phyloP scores from a whole-genome alignment of 2,113 vertebrate species.

The Ellobius talpinus region DNA sequence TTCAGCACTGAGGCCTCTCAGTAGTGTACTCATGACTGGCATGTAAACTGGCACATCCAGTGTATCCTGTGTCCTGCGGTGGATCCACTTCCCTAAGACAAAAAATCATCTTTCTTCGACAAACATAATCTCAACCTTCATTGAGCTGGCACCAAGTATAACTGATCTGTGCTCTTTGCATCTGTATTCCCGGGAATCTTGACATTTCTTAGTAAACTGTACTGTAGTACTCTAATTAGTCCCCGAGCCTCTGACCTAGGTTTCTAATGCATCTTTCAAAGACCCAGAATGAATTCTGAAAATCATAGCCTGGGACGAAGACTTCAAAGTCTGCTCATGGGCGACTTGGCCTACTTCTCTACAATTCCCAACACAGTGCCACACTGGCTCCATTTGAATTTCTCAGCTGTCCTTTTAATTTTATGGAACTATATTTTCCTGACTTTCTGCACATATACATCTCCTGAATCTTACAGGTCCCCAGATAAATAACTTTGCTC shows the following conservation, averaged over 20 bases:
- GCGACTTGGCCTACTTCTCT: not conserved
- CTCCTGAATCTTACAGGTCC: not conserved
- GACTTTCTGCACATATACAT: not conserved
- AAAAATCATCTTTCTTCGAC: not conserved
- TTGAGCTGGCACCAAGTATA: not conserved
- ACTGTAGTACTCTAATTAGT: not conserved
- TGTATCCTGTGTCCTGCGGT: not conserved
- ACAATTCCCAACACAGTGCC: not conserved
- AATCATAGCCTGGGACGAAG: not conserved
- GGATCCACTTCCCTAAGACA: not conserved
- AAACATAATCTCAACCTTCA: not conserved
- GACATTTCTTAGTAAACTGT: not conserved
- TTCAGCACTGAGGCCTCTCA: not conserved
- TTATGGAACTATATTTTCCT: not conserved
- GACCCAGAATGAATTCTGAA: not conserved
- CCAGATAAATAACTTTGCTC: not conserved
- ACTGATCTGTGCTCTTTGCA: not conserved
- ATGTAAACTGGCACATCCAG: not conserved
- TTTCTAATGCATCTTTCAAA: slow-evolving; percentile 30
- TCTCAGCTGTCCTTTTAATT: not conserved
- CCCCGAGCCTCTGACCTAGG: not conserved
- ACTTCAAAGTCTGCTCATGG: not conserved
- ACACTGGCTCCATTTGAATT: not conserved
- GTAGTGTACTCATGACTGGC: accelerated
- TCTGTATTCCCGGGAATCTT: not conserved